A percentile compares a stretch with the other conserved stretches of the same genome.
These are phyloP conservation scores for Pseudomyrmex pallidus DNA, from an alignment of 1,140 invertebrate species.

Conservation along the genomic window DNA sequence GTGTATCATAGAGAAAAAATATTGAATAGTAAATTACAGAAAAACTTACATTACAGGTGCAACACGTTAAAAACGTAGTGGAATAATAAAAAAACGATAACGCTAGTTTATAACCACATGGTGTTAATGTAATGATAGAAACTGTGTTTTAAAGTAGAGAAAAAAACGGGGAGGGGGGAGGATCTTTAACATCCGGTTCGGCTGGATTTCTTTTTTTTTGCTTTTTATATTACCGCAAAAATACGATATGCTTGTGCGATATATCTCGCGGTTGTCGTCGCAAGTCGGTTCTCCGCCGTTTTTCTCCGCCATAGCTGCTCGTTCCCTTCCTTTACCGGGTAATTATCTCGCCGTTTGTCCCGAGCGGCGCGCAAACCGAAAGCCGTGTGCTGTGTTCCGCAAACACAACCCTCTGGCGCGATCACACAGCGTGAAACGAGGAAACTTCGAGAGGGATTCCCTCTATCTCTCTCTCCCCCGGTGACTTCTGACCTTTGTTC, in stretches of 20 bases:
- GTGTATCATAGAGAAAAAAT: too few relatives aligned
- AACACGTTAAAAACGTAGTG: too few relatives aligned
- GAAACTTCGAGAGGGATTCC: conserved; percentile 33
- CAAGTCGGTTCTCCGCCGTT: conserved; percentile 12
- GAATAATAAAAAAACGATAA: too few relatives aligned
- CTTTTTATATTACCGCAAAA: background rate
- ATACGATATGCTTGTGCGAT: conserved; percentile 41
- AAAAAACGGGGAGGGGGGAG: background rate
- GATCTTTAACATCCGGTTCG: background rate
- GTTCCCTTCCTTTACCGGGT: conserved; percentile 68
- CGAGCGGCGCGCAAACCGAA: conserved; percentile 63
- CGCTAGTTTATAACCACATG: background rate
- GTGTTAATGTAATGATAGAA: conserved; percentile 28
- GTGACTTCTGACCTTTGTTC: background rate
- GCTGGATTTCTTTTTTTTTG: conserved; percentile 15
- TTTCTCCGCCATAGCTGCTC: background rate
- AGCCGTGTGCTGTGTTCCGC: conserved; percentile 16
- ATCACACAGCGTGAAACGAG: conserved; percentile 56
- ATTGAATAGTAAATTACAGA: too few relatives aligned
- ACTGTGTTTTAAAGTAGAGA: background rate
- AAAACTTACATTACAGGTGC: too few relatives aligned
- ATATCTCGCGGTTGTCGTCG: conserved; percentile 32
- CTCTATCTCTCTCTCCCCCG: background rate
- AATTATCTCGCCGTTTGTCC: conserved; percentile 78
- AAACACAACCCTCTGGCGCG: conserved; percentile 5